Evolutionary conservation across 1,140 invertebrate species (phyloP).

Genomic region (Drosophila kurseongensis): DNA sequence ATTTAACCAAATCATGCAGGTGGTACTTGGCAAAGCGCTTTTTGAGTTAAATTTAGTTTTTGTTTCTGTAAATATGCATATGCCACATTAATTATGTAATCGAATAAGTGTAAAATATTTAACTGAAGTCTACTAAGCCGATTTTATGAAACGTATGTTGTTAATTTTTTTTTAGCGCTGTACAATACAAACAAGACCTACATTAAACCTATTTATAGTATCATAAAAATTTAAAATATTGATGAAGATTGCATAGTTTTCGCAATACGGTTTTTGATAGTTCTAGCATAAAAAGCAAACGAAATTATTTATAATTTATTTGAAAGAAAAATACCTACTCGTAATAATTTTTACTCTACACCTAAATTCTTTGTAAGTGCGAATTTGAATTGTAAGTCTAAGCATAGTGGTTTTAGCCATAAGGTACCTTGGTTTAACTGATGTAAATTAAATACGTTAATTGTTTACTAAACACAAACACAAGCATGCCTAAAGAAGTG

Average conservation of each 20-base stretch:
- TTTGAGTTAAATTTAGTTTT: slow-evolving; percentile 25
- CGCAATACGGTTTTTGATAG: slow-evolving; percentile 49
- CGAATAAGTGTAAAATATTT: slow-evolving; percentile 49
- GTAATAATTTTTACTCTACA: slow-evolving; percentile 65
- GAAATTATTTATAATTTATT: slow-evolving; percentile 75
- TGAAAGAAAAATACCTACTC: slow-evolving; percentile 39
- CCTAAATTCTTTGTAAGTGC: slow-evolving; percentile 69
- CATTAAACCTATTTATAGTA: slow-evolving; percentile 23
- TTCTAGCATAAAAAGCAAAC: slow-evolving; percentile 52
- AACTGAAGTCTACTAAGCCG: slow-evolving; percentile 46
- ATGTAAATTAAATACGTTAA: slow-evolving; percentile 81
- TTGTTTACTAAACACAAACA: slow-evolving; percentile 72
- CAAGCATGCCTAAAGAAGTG: slow-evolving; percentile 38
- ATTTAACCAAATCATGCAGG: slow-evolving; percentile 16
- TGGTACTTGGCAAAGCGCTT: slow-evolving; percentile 1
- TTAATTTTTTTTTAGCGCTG: slow-evolving; percentile 71
- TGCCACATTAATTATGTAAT: slow-evolving; percentile 13
- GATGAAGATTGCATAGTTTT: slow-evolving; percentile 48
- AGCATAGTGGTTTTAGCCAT: slow-evolving; percentile 66
- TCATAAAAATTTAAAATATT: slow-evolving; percentile 25
- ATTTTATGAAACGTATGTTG: slow-evolving; percentile 66
- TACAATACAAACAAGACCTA: slow-evolving; percentile 39
- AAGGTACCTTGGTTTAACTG: slow-evolving; percentile 72
- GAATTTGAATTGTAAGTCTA: slow-evolving; percentile 73
- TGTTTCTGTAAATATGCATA: slow-evolving; percentile 54